Base-by-base conservation (phyloP, 2,888 invertebrate genomes). In the Megastigmus dorsalis region DNA sequence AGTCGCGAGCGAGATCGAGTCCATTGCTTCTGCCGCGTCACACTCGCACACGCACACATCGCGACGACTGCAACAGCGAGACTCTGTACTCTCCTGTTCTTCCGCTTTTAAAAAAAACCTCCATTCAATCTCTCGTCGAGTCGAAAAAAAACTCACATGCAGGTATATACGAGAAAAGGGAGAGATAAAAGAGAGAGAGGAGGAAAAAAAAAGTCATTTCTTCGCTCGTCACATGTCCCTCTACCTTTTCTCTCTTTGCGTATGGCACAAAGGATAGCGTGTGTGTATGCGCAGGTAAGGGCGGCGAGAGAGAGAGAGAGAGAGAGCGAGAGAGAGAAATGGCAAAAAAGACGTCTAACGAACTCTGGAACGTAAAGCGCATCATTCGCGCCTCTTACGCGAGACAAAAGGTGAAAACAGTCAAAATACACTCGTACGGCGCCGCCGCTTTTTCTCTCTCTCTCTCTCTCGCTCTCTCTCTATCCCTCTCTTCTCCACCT, bases 331-430 rank as follows among this genome's bases (percentile, higher is more conserved):
- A 7, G n/a, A 15, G 23, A 36, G 30, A 43, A 23, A 15, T n/a
- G 43, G 15, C 23, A 59, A 28, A 72, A 59, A 50, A 48, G 71
- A 60, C 54, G 60, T 43, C 73, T 73, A 67, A 73, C 73, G 66
- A 73, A 73, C 67, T 72, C 66, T 50, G 50, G 57, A 50, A 66
- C 59, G 66, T 41, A 59, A 66, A 66, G 72, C 43, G 52, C 72
- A 66, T 74, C 68, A 30, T 63, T 74, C 68, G 26, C 50, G 63
- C 55, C 59, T 74, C 54, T 65, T 57, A 30, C 33, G 41, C 65
- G 63, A 69, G 57, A 68, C 68, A 68, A 69, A 74, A 52, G 68
- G 43, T 48, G 52, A 65, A 74, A 69, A 69, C 57, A 45, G 48
- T 28, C 69, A 50, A 69, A 69, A 74, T 69, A 48, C 48, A 63